Evolutionary conservation across 2,113 vertebrate genomes (phyloP).

Genomic region (Leucopternis melanops): DNA sequence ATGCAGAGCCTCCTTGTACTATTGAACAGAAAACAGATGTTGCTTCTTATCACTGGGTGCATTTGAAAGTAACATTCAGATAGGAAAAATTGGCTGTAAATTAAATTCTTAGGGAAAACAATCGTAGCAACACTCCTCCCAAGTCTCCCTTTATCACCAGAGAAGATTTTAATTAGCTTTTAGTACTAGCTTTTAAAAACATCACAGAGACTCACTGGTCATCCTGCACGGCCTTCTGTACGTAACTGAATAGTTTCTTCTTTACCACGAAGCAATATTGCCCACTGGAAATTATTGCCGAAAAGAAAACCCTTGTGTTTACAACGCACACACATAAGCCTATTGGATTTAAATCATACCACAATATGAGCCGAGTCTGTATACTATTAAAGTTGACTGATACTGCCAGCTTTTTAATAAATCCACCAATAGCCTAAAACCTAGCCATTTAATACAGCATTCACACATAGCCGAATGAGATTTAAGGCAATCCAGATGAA

Average conservation of each 20-base stretch:
- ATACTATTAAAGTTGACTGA: slow-evolving; percentile 6
- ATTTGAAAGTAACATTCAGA: slow-evolving; percentile 84
- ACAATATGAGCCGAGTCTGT: not conserved
- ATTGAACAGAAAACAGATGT: slow-evolving; percentile 92
- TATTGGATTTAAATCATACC: not conserved
- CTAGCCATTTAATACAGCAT: not conserved
- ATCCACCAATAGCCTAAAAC: not conserved
- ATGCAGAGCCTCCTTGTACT: slow-evolving; percentile 79
- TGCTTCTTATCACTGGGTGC: slow-evolving; percentile 84
- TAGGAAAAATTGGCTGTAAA: slow-evolving; percentile 78
- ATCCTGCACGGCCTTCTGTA: slow-evolving; percentile 43
- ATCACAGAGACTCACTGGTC: slow-evolving; percentile 61
- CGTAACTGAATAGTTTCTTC: slow-evolving; percentile 25
- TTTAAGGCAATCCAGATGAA: slow-evolving; percentile 30
- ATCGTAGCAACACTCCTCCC: slow-evolving; percentile 67
- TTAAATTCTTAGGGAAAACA: slow-evolving; percentile 79
- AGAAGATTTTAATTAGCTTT: slow-evolving; percentile 82
- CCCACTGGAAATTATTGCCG: slow-evolving; percentile 25
- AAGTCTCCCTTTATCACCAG: slow-evolving; percentile 72
- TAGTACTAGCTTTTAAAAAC: slow-evolving; percentile 72
- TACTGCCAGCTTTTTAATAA: slow-evolving; percentile 25
- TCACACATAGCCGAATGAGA: not conserved
- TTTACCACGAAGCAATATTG: slow-evolving; percentile 10
- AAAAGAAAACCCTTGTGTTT: slow-evolving; percentile 17
- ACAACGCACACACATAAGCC: not conserved